Evolutionary conservation across 1,140 invertebrate genomes (phyloP).

Genomic region (Panulirus ornatus): DNA sequence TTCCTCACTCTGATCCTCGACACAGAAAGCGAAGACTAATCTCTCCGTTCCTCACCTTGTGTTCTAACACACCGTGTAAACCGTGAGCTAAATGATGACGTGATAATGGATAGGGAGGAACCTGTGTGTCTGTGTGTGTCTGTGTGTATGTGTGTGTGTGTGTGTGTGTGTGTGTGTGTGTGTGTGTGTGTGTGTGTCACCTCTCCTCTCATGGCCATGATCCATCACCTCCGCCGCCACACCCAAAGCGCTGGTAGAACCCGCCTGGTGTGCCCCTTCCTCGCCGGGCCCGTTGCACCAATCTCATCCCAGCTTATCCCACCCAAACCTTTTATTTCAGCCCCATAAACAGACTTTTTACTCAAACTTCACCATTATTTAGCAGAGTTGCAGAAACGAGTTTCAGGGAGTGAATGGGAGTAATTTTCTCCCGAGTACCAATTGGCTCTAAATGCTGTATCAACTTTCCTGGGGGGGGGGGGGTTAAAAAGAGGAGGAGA

Average conservation of each 20-base stretch:
- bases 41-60: too few relatives aligned
- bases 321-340: conserved; percentile 2
- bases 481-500: conserved; percentile 4
- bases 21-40: too few relatives aligned
- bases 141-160: background rate
- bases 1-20: too few relatives aligned
- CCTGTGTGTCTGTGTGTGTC: background rate
- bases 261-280: background rate
- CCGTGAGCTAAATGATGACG: background rate
- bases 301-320: background rate
- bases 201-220: background rate
- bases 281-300: background rate
- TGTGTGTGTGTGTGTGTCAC: background rate
- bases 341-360: conserved; percentile 9
- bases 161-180: background rate
- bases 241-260: too few relatives aligned
- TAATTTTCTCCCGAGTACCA: conserved; percentile 28
- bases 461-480: too few relatives aligned
- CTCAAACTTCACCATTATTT: conserved; percentile 5
- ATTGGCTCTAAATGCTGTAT: conserved; percentile 43
- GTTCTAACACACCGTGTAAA: background rate
- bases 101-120: too few relatives aligned
- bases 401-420: conserved; percentile 33
- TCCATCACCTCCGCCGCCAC: background rate
- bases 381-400: conserved; percentile 2